Base-by-base conservation (phyloP, 2,113 vertebrate species). In the Eubucco bourcierii region DNA sequence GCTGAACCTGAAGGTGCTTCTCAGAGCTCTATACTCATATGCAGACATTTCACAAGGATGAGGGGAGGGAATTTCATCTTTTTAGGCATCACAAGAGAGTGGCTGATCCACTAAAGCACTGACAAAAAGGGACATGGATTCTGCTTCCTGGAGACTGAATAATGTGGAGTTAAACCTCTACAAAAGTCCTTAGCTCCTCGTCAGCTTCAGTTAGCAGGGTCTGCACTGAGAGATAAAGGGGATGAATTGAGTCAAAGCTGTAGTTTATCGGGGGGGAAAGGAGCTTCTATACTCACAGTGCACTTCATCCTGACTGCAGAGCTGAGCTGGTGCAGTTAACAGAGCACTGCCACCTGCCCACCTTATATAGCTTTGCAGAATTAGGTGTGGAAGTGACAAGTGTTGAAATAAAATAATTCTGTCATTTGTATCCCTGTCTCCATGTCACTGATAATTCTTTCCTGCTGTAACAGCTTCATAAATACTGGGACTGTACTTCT, bases 251-350 rank as follows among this genome's bases (percentile, higher is more conserved):
- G 28, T 56, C 28, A 25, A 19, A 52, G 29, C 27, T 84, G 63
- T 10, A 34, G 44, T 25, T 29, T 8, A 3, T 29, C 7, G 3
- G 11, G 71, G 63, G 50, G 58, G 7, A 29, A 59, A n/a, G 37
- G 61, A 76, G 52, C 70, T 29, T 8, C 50, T 44, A 86, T 93
- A 93, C 95, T 95, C 29, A 95, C 93, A 46, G 84, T 2, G 70
- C 93, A 24, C 27, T 92, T 80, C 90, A 96, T 95, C 84, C 74
- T 95, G 92, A 28, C 85, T 73, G 85, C 79, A 91, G 90, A 83
- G 90, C 82, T 66, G 77, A 58, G 72, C 83, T 83, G 11, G 52
- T 88, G 83, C 72, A 82, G 92, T 55, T 33, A 41, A 18, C 2
- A 34, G 3, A 44, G 44, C 44, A 46, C 3, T 8, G 73, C 7